Evolutionary conservation across 2,113 vertebrate species (phyloP).

Genomic region (Muntiacus muntjak): DNA sequence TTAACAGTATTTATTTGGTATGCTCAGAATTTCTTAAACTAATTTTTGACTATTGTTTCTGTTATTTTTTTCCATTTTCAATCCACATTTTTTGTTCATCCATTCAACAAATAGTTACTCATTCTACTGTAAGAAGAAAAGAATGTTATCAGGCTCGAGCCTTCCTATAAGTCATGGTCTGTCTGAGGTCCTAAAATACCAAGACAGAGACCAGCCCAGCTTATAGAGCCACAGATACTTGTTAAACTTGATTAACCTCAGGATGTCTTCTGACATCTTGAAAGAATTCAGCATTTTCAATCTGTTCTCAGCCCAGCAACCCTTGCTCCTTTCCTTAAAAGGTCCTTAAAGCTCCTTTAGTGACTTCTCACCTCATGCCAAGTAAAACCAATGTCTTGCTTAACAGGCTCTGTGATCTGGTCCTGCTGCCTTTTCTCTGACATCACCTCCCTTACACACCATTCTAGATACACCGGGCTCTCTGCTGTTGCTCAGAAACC

Average conservation of each 20-base stretch:
- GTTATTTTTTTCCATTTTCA: background rate
- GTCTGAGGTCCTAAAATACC: background rate
- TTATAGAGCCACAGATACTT: background rate
- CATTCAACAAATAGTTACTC: slow-evolving; percentile 8
- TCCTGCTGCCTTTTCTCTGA: background rate
- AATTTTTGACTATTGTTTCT: background rate
- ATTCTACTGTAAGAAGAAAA: background rate
- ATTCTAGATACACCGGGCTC: background rate
- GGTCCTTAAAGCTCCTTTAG: background rate
- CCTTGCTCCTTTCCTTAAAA: background rate
- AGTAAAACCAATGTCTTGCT: background rate
- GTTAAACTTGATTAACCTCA: background rate
- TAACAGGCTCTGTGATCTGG: background rate
- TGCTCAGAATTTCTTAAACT: background rate
- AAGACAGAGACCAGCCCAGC: background rate
- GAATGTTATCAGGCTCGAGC: background rate
- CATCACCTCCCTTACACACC: background rate
- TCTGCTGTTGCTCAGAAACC: background rate
- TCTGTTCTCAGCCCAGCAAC: background rate
- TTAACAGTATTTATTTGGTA: background rate
- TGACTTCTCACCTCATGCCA: background rate
- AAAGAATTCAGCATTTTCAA: background rate
- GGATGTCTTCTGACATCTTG: background rate
- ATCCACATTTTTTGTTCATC: background rate
- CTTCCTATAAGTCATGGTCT: background rate